phyloP scores from a whole-genome alignment of 2,113 vertebrate genomes.

The Silurus glanis region DNA sequence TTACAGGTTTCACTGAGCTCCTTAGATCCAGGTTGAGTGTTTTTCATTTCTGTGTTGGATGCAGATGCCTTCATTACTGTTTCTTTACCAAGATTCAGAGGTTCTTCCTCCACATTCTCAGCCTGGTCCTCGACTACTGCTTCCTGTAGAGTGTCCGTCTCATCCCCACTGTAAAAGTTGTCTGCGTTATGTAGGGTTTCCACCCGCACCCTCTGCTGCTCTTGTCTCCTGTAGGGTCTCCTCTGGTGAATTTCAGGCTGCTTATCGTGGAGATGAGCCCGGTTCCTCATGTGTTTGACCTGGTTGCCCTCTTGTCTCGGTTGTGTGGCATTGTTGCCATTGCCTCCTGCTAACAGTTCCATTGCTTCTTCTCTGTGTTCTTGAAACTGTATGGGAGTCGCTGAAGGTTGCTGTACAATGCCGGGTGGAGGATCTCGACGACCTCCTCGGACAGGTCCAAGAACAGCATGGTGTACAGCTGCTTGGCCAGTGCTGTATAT shows the following conservation, averaged over 20 bases:
- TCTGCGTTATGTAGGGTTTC: constrained; percentile 58
- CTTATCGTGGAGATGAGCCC: background rate
- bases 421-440: constrained; percentile 57
- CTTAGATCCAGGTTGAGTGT: background rate
- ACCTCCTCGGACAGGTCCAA: constrained; percentile 55
- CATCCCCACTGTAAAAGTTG: constrained; percentile 45
- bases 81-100: background rate
- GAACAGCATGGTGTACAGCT: constrained; percentile 64
- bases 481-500: constrained; percentile 64
- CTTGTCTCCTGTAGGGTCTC: background rate
- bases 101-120: constrained; percentile 32
- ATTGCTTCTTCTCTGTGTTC: background rate
- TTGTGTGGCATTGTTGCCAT: constrained; percentile 25
- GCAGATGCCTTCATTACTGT: background rate
- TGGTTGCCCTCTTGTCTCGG: background rate
- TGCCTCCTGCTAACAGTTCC: constrained; percentile 40
- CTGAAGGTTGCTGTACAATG: constrained; percentile 17
- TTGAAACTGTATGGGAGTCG: constrained; percentile 6
- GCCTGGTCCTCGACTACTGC: constrained; percentile 34
- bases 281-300: background rate
- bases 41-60: background rate
- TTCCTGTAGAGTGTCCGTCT: constrained; percentile 44
- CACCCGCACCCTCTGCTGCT: constrained; percentile 35
- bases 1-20: no score
- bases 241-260: constrained; percentile 35